These are phyloP conservation scores for Arion vulgaris DNA, from an alignment of 1,140 invertebrate species.

Conservation along the genomic window DNA sequence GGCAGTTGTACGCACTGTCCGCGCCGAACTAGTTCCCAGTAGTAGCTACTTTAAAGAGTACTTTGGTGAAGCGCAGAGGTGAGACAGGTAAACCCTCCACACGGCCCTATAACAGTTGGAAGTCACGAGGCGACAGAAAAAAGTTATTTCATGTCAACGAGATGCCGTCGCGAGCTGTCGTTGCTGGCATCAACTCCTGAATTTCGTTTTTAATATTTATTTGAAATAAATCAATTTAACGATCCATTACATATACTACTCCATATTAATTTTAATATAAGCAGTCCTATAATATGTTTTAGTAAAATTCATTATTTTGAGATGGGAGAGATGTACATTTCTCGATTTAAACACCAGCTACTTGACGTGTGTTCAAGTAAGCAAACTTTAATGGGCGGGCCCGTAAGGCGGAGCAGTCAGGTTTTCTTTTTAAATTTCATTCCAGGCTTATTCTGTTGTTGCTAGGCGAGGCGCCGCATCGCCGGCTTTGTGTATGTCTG, in stretches of 20 bases:
- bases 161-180: background rate
- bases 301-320: too few species aligned
- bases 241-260: too few species aligned
- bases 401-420: constrained; percentile 33
- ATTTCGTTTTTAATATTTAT: background rate
- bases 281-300: too few species aligned
- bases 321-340: too few species aligned
- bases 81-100: background rate
- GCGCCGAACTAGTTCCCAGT: background rate
- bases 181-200: background rate
- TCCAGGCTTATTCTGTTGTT: constrained; percentile 28
- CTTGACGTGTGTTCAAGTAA: background rate
- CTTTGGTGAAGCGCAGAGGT: background rate
- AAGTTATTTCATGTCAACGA: background rate
- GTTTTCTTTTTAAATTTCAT: too few species aligned
- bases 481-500: constrained; percentile 21
- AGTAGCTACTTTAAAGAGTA: background rate
- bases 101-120: background rate
- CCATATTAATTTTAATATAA: too few species aligned
- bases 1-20: background rate
- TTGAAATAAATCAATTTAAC: too few species aligned
- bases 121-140: background rate
- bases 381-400: constrained; percentile 16
- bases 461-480: constrained; percentile 25
- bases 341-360: background rate